Conservation (phyloP, 2,888 invertebrate genomes). For the Geotrupes spiniger region DNA sequence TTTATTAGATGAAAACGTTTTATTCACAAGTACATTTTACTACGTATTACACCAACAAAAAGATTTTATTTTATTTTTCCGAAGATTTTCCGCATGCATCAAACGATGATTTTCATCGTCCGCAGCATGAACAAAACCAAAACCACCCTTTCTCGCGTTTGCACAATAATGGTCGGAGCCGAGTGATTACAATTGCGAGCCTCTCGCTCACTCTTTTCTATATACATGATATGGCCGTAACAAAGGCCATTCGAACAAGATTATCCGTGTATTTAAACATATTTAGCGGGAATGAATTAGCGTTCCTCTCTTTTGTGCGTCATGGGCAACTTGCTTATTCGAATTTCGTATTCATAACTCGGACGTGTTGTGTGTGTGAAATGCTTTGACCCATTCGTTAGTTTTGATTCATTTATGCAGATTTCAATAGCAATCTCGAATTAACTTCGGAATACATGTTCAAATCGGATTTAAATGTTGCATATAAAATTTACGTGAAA, state of each 20-base stretch:
- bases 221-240: conserved; percentile 3
- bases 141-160: not conserved
- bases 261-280: conserved; percentile 11
- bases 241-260: conserved; percentile 5
- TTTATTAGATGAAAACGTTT: too few species aligned
- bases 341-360: conserved; percentile 41
- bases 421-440: conserved; percentile 38
- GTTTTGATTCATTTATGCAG: conserved; percentile 36
- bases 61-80: too few species aligned
- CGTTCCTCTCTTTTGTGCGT: conserved; percentile 34
- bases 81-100: too few species aligned
- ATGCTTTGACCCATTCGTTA: conserved; percentile 37
- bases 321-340: conserved; percentile 24
- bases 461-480: conserved; percentile 26
- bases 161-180: not conserved
- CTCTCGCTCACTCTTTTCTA: not conserved
- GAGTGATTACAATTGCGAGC: not conserved
- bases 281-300: conserved; percentile 6
- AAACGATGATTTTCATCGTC: too few species aligned
- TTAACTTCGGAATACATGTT: conserved; percentile 31
- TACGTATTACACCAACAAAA: too few species aligned
- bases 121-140: not conserved
- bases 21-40: too few species aligned
- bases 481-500: conserved; percentile 5
- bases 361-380: conserved; percentile 27